Evolutionary conservation across 2,888 invertebrate genomes (phyloP), one percentile per base, ranked within the genome.

Genomic region (Drosophila neotestacea): DNA sequence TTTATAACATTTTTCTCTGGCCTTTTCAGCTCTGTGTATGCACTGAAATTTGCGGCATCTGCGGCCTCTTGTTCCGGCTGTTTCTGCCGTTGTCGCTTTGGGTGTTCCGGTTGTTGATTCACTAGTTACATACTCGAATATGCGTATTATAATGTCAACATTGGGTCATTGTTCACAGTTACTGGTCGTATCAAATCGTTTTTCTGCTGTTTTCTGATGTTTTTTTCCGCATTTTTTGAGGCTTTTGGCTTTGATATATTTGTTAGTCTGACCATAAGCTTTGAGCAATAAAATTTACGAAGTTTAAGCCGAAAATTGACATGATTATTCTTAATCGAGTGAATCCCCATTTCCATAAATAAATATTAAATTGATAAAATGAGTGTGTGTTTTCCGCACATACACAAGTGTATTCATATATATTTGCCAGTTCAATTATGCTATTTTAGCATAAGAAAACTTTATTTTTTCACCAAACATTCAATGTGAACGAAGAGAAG

Each of bases 131-230:
- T 62, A 47, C 66, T 77, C 77, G 62, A 70, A 77, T 80, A 79
- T 85, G 85, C 81, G 81, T 86, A 81, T 87, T 87, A 84, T 87
- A 87, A 81, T 85, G 88, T 81, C 86, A 87, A 88, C 84, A 87
- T 88, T 77, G 81, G 85, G 79, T 71, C 81, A 84, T 87, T 84
- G 85, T 84, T 79, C 84, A 85, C 66, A 61, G 74, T 46, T 74
- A 56, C 62, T 63, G 65, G 62, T 64, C 58, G 48, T 77, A 69
- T 73, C 60, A 77, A 61, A 75, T 42, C 77, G 75, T 59, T 76
- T 82, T 64, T 64, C 65, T 61, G 59, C 59, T 56, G 36, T 60
- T 68, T 47, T 48, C 63, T 50, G 28, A 38, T 47, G 42, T 77
- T 70, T 69, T 69, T 77, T 81, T 70, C 58, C 67, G 44, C 28